Conservation (phyloP, 2,797 vertebrate species). For the Poeciliopsis paucimaculata region DNA sequence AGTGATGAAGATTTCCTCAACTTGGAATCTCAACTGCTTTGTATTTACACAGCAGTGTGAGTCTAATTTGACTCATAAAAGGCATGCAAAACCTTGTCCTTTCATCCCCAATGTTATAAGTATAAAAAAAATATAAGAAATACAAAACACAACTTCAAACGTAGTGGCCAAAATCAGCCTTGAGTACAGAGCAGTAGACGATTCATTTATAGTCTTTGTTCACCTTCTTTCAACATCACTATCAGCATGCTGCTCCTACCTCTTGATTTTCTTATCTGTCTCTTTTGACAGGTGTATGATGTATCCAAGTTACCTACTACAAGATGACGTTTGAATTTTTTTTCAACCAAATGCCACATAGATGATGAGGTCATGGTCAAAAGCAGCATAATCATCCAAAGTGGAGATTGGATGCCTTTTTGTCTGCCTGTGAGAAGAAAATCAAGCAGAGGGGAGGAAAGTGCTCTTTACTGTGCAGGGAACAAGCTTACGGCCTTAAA, state of each 20-base stretch:
- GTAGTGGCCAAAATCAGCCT: not conserved
- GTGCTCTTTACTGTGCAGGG: conserved; percentile 68
- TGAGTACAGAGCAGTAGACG: not conserved
- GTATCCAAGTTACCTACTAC: conserved; percentile 13
- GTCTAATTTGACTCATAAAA: not conserved
- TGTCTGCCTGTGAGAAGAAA: conserved; percentile 67
- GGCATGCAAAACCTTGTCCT: not conserved
- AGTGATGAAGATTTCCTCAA: not conserved
- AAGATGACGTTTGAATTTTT: conserved; percentile 43
- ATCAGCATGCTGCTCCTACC: conserved; percentile 24
- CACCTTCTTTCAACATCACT: conserved; percentile 17
- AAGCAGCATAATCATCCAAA: conserved; percentile 70
- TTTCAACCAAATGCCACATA: conserved; percentile 54
- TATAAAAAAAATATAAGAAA: not conserved
- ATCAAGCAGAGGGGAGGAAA: conserved; percentile 57
- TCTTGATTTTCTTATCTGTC: conserved; percentile 1
- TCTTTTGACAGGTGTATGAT: conserved; percentile 22
- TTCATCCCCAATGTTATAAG: not conserved
- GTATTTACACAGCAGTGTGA: no score
- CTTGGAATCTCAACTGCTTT: not conserved
- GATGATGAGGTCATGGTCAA: conserved; percentile 71
- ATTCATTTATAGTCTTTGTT: not conserved
- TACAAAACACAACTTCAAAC: not conserved
- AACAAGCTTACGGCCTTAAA: conserved; percentile 67
- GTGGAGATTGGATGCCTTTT: conserved; percentile 70